Conservation (phyloP, 2,797 vertebrate species). For the Galagoides demidoff region DNA sequence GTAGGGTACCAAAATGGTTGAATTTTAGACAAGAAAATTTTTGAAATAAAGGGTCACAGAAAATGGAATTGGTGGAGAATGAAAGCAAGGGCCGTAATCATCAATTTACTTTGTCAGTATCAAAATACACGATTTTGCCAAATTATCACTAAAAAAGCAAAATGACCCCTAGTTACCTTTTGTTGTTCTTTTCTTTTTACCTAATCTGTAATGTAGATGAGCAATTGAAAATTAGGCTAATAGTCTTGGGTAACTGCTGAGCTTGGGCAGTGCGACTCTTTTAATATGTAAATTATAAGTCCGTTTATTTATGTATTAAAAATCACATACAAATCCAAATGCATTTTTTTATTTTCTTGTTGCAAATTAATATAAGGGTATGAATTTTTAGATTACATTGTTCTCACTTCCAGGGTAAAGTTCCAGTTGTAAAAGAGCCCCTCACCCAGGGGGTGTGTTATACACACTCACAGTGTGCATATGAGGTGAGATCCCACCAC, state of each 20-base stretch:
- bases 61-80: background rate
- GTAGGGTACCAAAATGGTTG: background rate
- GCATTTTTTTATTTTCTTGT: too few relatives aligned
- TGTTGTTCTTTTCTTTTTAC: conserved; percentile 23
- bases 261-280: background rate
- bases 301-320: too few relatives aligned
- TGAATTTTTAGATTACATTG: too few relatives aligned
- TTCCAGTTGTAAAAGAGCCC: too few relatives aligned
- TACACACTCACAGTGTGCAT: too few relatives aligned
- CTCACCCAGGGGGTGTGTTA: too few relatives aligned
- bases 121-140: background rate
- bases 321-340: too few relatives aligned
- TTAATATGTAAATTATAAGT: too few relatives aligned
- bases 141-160: conserved; percentile 26
- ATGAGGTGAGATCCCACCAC: too few relatives aligned
- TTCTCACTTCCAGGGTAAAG: too few relatives aligned
- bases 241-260: conserved; percentile 41
- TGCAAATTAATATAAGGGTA: too few relatives aligned
- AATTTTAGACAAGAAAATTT: background rate
- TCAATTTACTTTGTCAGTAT: background rate
- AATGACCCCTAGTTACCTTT: background rate
- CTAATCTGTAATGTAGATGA: conserved; percentile 39
- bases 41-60: background rate
- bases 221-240: conserved; percentile 35
- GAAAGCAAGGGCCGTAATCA: background rate